Evolutionary conservation across 2,113 vertebrate species (phyloP), one percentile per base, ranked within the genome.

Genomic region (Ornithorhynchus anatinus): DNA sequence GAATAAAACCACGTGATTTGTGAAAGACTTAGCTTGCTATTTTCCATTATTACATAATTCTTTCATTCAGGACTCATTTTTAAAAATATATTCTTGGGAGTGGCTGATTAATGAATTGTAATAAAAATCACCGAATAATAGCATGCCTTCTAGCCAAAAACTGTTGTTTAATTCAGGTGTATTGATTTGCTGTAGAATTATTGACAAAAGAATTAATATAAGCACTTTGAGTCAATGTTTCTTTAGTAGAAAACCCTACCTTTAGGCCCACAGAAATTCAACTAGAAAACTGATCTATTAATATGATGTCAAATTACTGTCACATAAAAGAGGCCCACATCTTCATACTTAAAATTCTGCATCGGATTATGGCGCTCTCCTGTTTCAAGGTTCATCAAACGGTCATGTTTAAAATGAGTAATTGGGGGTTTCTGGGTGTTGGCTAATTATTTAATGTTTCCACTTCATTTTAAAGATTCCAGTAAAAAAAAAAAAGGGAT

Each of bases 151-250:
- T 88, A 87, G 89, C 84, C 80, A 87, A 92, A 93, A 90, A 61
- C 66, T 80, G 74, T 80, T 85, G 58, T 77, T 88, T 95, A 88
- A 93, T 92, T 92, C 80, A 88, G 72, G 63, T 84, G 31, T 90
- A 95, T 96, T 94, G 95, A 96, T 95, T 94, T 94, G 70, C 89
- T 92, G 92, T 94, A 92, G 84, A 80, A 79, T 79, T 92, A 91
- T 92, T 92, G 93, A 94, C 86, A 88, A 90, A 92, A 92, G 86
- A 92, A 96, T 96, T 94, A 89, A 90, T 94, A 89, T 91, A 94
- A 95, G 90, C 87, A 91, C 88, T 91, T 89, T 81, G 90, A 89
- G 88, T 93, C 92, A 92, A 88, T 92, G 91, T 88, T 86, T 87
- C 85, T 90, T 91, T 76, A 87, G 74, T 69, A 74, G 59, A 77